Base-by-base conservation (phyloP, 2,888 invertebrate genomes). In the Orthonychiurus folsomi region DNA sequence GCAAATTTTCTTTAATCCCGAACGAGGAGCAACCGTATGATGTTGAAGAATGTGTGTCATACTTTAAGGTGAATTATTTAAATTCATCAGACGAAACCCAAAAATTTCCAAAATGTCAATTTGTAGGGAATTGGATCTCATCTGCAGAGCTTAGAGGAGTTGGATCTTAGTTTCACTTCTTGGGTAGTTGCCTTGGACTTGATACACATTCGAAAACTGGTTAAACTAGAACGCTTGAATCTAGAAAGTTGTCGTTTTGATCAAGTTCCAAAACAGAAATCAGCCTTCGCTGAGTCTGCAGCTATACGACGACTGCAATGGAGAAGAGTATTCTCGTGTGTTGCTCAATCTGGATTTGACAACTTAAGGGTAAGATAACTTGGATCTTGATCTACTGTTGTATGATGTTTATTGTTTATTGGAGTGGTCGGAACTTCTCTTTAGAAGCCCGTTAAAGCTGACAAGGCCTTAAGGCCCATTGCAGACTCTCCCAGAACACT, bases 1-100 rank as follows among this genome's bases (percentile, higher is more conserved):
- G 9, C 20, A 5, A 9, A 23, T 52, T 21, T n/a, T 9, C 9
- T 12, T 5, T 9, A 12, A 23, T 52, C 9, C 52, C 52, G 3
- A 52, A 52, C n/a, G 52, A 52, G 21, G 52, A 52, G 20, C 52
- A 52, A 52, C 52, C 52, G 3, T 21, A 21, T n/a, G 24, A 23
- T n/a, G 20, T 52, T 52, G 52, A 52, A 52, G 5, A 9, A 5
- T 21, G 9, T n/a, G 5, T 52, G 20, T 52, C 52, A 3, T 52
- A 12, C 52, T 52, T 52, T 52, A 23, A 23, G 52, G 52, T 52
- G 3, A 23, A 20, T 21, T 9, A 37, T 37, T 12, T 9, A 52
- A 52, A 52, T 52, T n/a, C 48, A 48, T 48, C 15, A 48, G n/a
- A 48, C n/a, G 48, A 48, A 48, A 48, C n/a, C 48, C 12, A 15